Evolutionary conservation across 2,888 invertebrate species (phyloP).

Genomic region (Sesamia inferens): DNA sequence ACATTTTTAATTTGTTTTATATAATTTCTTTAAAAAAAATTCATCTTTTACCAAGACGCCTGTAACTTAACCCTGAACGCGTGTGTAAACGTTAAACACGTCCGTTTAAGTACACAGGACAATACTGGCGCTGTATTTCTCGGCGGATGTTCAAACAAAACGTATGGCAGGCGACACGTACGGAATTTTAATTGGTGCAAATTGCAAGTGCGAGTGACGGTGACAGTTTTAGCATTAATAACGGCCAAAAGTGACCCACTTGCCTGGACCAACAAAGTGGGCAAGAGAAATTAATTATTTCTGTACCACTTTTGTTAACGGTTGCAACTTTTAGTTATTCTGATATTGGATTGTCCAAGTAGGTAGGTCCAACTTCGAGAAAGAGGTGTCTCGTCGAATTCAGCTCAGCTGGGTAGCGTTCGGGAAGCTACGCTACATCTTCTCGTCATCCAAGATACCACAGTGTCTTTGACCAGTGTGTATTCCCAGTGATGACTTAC

Average conservation of each 20-base stretch:
- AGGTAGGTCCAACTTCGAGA: too few relatives aligned
- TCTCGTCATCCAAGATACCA: too few relatives aligned
- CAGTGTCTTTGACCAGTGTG: too few relatives aligned
- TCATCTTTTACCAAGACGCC: slow-evolving; percentile 3
- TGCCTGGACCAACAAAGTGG: slow-evolving; percentile 29
- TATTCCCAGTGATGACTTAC: too few relatives aligned
- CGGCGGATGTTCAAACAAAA: slow-evolving; percentile 77
- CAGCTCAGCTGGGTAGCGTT: too few relatives aligned
- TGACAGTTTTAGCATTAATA: slow-evolving; percentile 69
- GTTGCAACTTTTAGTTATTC: slow-evolving; percentile 52
- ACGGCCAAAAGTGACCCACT: slow-evolving; percentile 62
- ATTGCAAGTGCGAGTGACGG: slow-evolving; percentile 69
- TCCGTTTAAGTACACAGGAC: slow-evolving; percentile 74
- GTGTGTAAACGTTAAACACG: slow-evolving; percentile 74
- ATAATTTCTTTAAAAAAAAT: too few relatives aligned
- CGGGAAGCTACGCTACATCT: too few relatives aligned
- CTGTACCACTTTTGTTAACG: slow-evolving; percentile 49
- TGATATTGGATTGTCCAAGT: slow-evolving; percentile 33
- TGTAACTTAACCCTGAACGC: slow-evolving; percentile 56
- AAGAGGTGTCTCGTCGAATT: too few relatives aligned
- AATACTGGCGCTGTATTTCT: slow-evolving; percentile 71
- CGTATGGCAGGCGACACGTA: slow-evolving; percentile 74
- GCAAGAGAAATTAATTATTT: slow-evolving; percentile 58
- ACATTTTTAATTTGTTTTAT: too few relatives aligned
- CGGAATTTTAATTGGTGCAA: slow-evolving; percentile 81